Conservation (phyloP, 2,113 vertebrate genomes). For the Scomber japonicus region DNA sequence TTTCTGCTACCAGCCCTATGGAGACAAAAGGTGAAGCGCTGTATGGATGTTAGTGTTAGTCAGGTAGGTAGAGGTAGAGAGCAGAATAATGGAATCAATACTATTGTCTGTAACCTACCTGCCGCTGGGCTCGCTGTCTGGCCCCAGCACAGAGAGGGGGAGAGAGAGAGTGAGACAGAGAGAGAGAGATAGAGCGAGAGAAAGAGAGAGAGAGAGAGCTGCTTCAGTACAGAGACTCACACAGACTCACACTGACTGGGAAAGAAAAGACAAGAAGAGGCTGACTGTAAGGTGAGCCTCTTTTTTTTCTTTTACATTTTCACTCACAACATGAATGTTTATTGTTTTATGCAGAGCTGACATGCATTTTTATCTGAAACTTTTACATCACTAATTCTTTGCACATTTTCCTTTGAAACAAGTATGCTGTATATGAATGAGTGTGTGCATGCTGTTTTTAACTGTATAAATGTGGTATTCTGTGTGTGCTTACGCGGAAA, state of each 20-base stretch:
- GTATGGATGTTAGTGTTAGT: conserved; percentile 56
- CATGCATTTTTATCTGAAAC: conserved; percentile 42
- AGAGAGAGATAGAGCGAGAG: conserved; percentile 17
- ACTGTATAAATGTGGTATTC: conserved; percentile 23
- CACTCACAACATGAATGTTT: not conserved
- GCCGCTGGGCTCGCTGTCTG: conserved; percentile 81
- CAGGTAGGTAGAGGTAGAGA: conserved; percentile 74
- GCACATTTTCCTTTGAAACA: conserved; percentile 7
- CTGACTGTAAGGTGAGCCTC: conserved; percentile 60
- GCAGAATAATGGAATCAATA: conserved; percentile 80
- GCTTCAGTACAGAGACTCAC: conserved; percentile 22
- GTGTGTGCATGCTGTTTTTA: conserved; percentile 4
- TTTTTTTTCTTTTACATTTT: conserved; percentile 26
- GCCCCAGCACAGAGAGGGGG: conserved; percentile 57
- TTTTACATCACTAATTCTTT: conserved; percentile 34
- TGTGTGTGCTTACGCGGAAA: conserved; percentile 26
- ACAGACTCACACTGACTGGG: conserved; percentile 54
- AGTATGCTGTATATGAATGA: not conserved
- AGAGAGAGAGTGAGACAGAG: not conserved
- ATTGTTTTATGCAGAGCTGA: conserved; percentile 1
- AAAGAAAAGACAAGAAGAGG: conserved; percentile 56
- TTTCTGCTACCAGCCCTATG: conserved; percentile 48
- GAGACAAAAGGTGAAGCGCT: conserved; percentile 76
- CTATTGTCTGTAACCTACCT: conserved; percentile 82
- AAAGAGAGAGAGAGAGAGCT: conserved; percentile 32